Percentiles rank a stretch among this genome's conserved stretches.
phyloP scores from a whole-genome alignment of 2,113 vertebrate genomes.

The Bucco capensis region DNA sequence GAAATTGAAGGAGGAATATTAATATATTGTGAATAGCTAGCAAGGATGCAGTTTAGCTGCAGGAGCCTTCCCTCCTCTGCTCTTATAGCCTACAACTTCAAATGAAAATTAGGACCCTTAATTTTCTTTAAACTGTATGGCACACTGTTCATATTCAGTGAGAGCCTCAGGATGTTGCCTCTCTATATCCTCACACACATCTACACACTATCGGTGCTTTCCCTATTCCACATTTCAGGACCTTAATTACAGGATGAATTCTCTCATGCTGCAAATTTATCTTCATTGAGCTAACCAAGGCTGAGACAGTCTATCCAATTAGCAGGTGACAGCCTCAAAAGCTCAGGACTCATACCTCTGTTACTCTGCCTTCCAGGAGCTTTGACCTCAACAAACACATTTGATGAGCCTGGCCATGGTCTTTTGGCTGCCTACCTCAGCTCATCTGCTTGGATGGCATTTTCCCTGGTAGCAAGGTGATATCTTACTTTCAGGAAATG shows the following conservation, averaged over 20 bases:
- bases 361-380: neutral
- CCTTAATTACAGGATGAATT: neutral
- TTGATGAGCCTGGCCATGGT: neutral
- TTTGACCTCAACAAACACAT: neutral
- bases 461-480: neutral
- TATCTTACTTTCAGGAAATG: neutral
- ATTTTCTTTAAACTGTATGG: neutral
- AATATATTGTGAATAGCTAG: neutral
- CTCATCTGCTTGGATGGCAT: neutral
- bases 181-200: neutral
- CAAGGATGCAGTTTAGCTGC: neutral
- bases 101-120: neutral
- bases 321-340: neutral
- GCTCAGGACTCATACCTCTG: neutral
- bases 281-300: conserved; percentile 9
- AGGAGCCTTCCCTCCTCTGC: neutral
- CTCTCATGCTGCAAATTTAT: neutral
- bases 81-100: neutral
- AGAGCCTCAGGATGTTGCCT: neutral
- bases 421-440: neutral
- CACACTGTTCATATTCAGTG: neutral
- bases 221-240: neutral
- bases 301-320: conserved; percentile 6
- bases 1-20: neutral
- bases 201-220: neutral